Conservation (phyloP, 2,113 vertebrate genomes). For the Cryptotis parvus region DNA sequence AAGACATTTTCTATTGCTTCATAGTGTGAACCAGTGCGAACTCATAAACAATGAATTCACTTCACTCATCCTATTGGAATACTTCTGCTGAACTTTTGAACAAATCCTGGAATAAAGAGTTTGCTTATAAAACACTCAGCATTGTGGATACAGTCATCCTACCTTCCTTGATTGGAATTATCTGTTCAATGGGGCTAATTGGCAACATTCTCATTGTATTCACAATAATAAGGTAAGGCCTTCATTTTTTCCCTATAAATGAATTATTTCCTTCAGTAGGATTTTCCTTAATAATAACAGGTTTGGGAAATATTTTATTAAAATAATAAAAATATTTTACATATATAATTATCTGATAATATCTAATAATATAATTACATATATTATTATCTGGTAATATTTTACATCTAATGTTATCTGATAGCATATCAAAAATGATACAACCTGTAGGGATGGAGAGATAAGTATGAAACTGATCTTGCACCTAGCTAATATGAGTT, state of each 20-base stretch:
- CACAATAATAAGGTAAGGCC: conserved; percentile 80
- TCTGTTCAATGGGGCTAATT: conserved; percentile 82
- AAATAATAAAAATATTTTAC: conserved; percentile 35
- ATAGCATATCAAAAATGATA: not conserved
- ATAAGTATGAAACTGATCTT: not conserved
- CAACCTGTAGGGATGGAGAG: not conserved
- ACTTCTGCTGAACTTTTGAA: conserved; percentile 64
- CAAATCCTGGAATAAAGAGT: conserved; percentile 63
- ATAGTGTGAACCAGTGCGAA: conserved; percentile 44
- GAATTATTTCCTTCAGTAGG: not conserved
- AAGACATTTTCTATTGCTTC: conserved; percentile 60
- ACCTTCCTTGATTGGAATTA: conserved; percentile 80
- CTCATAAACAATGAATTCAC: conserved; percentile 72
- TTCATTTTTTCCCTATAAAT: not conserved
- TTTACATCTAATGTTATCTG: no score
- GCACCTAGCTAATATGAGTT: no score
- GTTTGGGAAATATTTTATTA: conserved; percentile 48
- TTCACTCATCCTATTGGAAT: conserved; percentile 75
- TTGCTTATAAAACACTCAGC: conserved; percentile 68
- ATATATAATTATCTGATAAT: not conserved
- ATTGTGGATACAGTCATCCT: conserved; percentile 83
- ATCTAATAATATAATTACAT: not conserved
- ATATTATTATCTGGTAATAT: conserved; percentile 4
- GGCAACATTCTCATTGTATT: conserved; percentile 83
- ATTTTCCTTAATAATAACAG: conserved; percentile 43